These are phyloP conservation scores for Neoseiulus cucumeris DNA, from an alignment of 1,140 invertebrate genomes.

Conservation along the genomic window DNA sequence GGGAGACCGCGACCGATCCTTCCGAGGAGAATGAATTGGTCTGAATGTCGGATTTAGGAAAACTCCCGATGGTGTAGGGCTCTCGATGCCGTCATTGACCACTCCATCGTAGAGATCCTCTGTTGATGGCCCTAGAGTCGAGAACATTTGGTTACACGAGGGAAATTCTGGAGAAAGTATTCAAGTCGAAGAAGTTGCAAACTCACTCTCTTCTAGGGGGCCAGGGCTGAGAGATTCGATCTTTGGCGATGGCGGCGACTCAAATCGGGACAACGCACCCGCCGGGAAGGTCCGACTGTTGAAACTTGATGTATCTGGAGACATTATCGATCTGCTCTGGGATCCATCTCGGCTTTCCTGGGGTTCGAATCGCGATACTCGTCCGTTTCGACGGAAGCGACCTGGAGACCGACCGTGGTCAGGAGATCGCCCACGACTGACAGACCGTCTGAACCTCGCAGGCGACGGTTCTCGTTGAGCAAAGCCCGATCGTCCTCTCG, in stretches of 20 bases:
- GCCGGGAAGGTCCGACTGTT: neutral
- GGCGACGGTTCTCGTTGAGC: no score
- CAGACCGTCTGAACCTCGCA: no score
- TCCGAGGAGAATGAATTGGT: neutral
- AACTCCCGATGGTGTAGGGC: neutral
- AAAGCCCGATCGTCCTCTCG: no score
- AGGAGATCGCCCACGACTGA: neutral
- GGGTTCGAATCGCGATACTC: neutral
- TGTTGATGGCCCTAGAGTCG: neutral
- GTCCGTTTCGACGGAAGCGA: neutral
- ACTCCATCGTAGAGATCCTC: slow-evolving; percentile 8
- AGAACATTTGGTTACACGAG: no score
- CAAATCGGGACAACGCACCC: neutral
- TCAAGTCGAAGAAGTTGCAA: no score
- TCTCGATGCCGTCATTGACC: neutral
- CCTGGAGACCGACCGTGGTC: neutral
- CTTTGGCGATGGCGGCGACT: neutral
- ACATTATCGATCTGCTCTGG: neutral
- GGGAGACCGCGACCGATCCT: neutral
- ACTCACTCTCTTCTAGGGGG: neutral
- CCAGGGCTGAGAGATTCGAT: neutral
- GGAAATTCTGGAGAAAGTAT: no score
- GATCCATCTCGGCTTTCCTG: neutral
- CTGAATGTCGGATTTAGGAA: neutral
- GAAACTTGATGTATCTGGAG: neutral